Evolutionary conservation across 2,113 vertebrate genomes (phyloP), one percentile per base, ranked within the genome.

Genomic region (Dinomys branickii): DNA sequence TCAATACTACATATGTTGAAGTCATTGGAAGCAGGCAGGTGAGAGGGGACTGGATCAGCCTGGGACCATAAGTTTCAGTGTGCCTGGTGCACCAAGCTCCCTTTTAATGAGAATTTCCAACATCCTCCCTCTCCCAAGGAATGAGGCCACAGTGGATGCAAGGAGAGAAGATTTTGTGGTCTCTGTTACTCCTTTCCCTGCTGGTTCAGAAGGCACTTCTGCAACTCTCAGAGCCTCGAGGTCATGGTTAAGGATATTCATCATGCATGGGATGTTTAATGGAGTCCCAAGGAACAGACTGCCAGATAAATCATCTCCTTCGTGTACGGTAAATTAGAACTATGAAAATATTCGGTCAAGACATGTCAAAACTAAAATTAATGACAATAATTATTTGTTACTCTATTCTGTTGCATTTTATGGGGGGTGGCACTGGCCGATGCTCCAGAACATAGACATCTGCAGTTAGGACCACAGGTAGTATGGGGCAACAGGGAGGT

Each of bases 281-380:
- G 96, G 71, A 88, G 94, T 88, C 54, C 33, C 59, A 63, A 9
- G 75, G 59, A 96, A 69, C 35, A 90, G 82, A 90, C 56, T 80
- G 73, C 54, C 77, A 88, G 59, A 85, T 88, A 94, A 97, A 96
- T 96, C 69, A 88, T 24, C 38, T 94, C 71, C 89, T 94, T 94
- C 80, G 59, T 92, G 33, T 75, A 80, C n/a, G 80, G 77, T 91
- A 94, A 96, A 94, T 95, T 91, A 91, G 77, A 33, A 93, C 19
- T 44, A 88, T 83, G 83, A 85, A 41, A 35, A 65, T 69, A 94
- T 28, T 35, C 71, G 95, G 58, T 94, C 47, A 78, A 82, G 56
- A 82, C 47, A 73, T 65, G 75, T 17, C 93, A 90, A 95, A 90
- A 28, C 35, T 67, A 95, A 94, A 94, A 85, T 97, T 78, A 84